These are phyloP conservation scores for Alexandromys fortis DNA, from an alignment of 2,113 vertebrate species.

Conservation along the genomic window DNA sequence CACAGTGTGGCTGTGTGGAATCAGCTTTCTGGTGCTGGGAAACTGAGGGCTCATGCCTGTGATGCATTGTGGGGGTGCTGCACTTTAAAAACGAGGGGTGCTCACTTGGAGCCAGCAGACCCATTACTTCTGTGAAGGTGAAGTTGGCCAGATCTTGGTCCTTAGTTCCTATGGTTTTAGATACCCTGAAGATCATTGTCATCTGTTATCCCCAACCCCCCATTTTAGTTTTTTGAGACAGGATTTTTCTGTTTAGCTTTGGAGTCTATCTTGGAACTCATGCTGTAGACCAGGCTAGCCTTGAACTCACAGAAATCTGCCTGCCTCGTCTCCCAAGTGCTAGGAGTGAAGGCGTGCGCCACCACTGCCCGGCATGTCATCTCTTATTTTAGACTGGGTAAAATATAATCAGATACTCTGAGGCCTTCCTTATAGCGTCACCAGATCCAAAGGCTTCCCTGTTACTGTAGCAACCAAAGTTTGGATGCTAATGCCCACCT, in stretches of 20 bases:
- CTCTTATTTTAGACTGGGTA: background rate
- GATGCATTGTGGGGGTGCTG: background rate
- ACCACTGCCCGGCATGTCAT: too few species aligned
- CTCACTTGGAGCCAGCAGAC: background rate
- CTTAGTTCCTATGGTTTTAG: background rate
- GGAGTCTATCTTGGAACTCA: too few species aligned
- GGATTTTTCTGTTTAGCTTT: too few species aligned
- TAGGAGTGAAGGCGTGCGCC: too few species aligned
- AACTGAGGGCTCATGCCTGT: background rate
- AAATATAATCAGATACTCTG: background rate
- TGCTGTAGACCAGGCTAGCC: too few species aligned
- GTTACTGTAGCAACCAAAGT: background rate
- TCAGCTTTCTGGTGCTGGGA: background rate
- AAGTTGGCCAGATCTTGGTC: background rate
- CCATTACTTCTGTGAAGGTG: background rate
- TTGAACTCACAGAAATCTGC: too few species aligned
- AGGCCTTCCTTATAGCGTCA: background rate
- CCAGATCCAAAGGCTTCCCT: background rate
- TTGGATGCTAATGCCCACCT: background rate
- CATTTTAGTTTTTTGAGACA: too few species aligned
- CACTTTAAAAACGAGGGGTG: background rate
- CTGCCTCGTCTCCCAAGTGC: too few species aligned
- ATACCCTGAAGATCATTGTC: background rate
- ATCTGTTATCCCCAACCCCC: background rate
- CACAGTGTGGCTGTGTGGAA: background rate